These are phyloP conservation scores for Mimas tiliae DNA, from an alignment of 2,888 invertebrate species.

Conservation along the genomic window DNA sequence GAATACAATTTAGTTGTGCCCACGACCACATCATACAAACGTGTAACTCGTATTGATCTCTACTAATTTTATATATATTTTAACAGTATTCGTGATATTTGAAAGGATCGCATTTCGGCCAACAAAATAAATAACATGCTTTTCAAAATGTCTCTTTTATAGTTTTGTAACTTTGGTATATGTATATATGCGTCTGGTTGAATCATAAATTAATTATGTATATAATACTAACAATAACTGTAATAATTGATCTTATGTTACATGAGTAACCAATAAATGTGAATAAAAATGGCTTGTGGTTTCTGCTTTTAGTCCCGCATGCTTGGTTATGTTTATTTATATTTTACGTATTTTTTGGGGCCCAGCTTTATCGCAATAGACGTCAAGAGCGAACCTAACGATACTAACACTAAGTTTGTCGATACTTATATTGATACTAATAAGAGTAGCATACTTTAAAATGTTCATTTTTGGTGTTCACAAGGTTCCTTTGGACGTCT, in stretches of 20 bases:
- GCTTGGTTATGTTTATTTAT: slow-evolving; percentile 65
- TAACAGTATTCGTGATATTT: slow-evolving; percentile 34
- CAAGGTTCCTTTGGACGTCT: not conserved
- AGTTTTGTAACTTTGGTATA: slow-evolving; percentile 50
- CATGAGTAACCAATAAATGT: slow-evolving; percentile 78
- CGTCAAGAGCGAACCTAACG: not conserved
- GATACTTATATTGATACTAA: not conserved
- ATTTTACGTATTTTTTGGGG: slow-evolving; percentile 54
- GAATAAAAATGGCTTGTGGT: slow-evolving; percentile 79
- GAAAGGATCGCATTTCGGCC: slow-evolving; percentile 18
- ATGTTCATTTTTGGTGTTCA: not conserved
- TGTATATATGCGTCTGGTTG: slow-evolving; percentile 45
- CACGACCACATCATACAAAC: not conserved
- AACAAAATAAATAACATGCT: slow-evolving; percentile 27
- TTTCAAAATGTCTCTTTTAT: slow-evolving; percentile 31
- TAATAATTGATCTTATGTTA: slow-evolving; percentile 55
- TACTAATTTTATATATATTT: slow-evolving; percentile 39
- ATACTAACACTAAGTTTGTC: not conserved
- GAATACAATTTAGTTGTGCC: slow-evolving; percentile 4
- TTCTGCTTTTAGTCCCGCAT: slow-evolving; percentile 82
- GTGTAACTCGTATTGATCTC: slow-evolving; percentile 38
- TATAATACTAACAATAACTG: slow-evolving; percentile 58
- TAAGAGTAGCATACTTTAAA: not conserved
- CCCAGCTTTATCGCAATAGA: slow-evolving; percentile 57
- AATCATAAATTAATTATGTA: slow-evolving; percentile 47